Base-by-base conservation (phyloP, 1,140 invertebrate species). In the Aphaenogaster rudis region DNA sequence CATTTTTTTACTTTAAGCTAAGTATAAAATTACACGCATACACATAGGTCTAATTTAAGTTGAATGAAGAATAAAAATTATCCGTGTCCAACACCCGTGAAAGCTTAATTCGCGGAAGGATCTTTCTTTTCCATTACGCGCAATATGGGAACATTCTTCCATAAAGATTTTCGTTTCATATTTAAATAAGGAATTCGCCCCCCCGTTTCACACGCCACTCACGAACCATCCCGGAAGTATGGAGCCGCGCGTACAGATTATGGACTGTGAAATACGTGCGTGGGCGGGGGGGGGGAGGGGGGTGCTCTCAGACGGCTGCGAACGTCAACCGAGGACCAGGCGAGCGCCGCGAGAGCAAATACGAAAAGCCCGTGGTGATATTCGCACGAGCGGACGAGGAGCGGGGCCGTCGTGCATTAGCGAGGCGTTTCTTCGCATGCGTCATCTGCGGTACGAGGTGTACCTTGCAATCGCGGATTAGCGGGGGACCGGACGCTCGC, bases 361-460 rank as follows among this genome's bases (percentile, higher is more conserved):
- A 84, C 54, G 52, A 36, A 48, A 61, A 82, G 80, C 67, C 36
- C 52, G 28, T 28, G 15, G 21, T 59, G 54, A 61, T 82, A 48
- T 48, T 67, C 67, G 52, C 39, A 17, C 57, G n/a, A 36, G 15
- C 15, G 7, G 11, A 8, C 54, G 72, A 17, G 13, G 72, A 17
- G 13, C 48, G 6, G 63, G 8, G 36, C 21, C 21, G 50, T 33
- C 36, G 36, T 48, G 78, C 78, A 69, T 69, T 54, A 69, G 50
- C 78, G 42, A 21, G 57, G n/a, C 33, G 69, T 84, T 84, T 84
- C 80, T 84, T 84, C 54, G 69, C 57, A n/a, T 39, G 80, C 80
- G 67, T 82, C 67, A 76, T 84, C 80, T 42, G 54, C 28, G 54
- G 33, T 21, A 48, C 39, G 64, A 45, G 64, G 2, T 72, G 17